These are phyloP conservation scores for Isoperla grammatica DNA, from an alignment of 2,888 invertebrate genomes.

Conservation along the genomic window DNA sequence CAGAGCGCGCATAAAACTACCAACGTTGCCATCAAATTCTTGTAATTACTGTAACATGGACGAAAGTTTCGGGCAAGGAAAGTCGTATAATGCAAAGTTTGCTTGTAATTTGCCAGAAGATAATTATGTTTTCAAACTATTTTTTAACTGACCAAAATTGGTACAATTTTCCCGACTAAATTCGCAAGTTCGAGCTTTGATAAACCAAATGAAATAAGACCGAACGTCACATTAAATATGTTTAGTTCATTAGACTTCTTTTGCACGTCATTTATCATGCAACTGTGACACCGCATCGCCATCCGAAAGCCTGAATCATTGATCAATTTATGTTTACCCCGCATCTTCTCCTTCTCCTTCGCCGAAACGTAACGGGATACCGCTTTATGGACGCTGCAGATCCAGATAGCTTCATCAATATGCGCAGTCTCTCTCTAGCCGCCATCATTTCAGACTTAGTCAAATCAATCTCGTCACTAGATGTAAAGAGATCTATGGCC, in stretches of 20 bases:
- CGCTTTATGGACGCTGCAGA: neutral
- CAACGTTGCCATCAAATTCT: slow-evolving; percentile 21
- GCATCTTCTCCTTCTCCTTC: neutral
- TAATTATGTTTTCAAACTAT: slow-evolving; percentile 14
- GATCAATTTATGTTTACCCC: neutral
- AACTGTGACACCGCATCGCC: neutral
- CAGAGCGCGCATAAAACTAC: slow-evolving; percentile 9
- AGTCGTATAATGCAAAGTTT: slow-evolving; percentile 14
- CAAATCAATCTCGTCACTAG: neutral
- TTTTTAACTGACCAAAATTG: neutral
- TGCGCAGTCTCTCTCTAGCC: neutral
- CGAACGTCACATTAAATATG: too few relatives aligned
- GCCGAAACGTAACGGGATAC: neutral
- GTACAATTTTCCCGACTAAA: too few relatives aligned
- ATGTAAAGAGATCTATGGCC: neutral
- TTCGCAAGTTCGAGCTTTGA: too few relatives aligned
- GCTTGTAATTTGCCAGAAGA: neutral
- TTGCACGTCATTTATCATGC: too few relatives aligned
- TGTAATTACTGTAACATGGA: slow-evolving; percentile 21
- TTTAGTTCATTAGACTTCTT: too few relatives aligned
- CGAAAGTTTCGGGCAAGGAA: slow-evolving; percentile 13
- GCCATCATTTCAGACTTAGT: neutral
- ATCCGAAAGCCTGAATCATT: neutral
- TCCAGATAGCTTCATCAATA: neutral
- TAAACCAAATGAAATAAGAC: too few relatives aligned